A percentile compares a stretch with the other conserved stretches of the same genome.
These are phyloP conservation scores for Harpegnathos saltator DNA, from an alignment of 1,140 invertebrate species.

Conservation along the genomic window DNA sequence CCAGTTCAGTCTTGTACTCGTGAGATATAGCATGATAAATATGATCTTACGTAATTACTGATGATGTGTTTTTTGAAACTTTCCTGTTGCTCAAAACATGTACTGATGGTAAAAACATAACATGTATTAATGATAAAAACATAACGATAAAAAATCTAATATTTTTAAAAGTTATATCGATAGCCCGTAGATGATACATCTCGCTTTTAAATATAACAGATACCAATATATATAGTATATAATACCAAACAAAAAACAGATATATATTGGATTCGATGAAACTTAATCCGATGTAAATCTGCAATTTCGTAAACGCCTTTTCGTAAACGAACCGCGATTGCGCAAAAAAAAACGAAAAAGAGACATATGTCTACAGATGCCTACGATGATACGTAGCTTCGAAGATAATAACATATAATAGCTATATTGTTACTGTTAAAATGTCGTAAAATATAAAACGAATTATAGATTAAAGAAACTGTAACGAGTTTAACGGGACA, in stretches of 20 bases:
- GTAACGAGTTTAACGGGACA: not conserved
- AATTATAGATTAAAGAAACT: constrained; percentile 1
- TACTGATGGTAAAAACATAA: constrained; percentile 37
- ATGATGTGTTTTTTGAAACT: not conserved
- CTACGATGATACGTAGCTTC: constrained; percentile 19
- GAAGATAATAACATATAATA: constrained; percentile 1
- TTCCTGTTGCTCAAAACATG: not conserved
- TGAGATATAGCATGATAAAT: constrained; percentile 38
- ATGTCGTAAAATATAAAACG: constrained; percentile 26
- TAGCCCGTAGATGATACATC: not conserved
- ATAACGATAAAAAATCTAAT: constrained; percentile 46
- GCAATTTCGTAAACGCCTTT: not conserved
- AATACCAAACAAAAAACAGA: not conserved
- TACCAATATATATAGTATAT: constrained; percentile 16
- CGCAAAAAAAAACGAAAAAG: constrained; percentile 36
- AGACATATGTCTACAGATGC: too few relatives aligned
- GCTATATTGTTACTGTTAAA: constrained; percentile 20
- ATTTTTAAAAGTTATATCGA: constrained; percentile 5
- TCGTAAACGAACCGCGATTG: not conserved
- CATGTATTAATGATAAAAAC: constrained; percentile 28
- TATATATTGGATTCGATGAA: not conserved
- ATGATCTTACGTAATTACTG: constrained; percentile 4
- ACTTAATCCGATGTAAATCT: constrained; percentile 29
- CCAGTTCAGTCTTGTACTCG: not conserved
- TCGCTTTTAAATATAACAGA: constrained; percentile 6